Evolutionary conservation across 2,113 vertebrate genomes (phyloP).

Genomic region (Egretta garzetta): DNA sequence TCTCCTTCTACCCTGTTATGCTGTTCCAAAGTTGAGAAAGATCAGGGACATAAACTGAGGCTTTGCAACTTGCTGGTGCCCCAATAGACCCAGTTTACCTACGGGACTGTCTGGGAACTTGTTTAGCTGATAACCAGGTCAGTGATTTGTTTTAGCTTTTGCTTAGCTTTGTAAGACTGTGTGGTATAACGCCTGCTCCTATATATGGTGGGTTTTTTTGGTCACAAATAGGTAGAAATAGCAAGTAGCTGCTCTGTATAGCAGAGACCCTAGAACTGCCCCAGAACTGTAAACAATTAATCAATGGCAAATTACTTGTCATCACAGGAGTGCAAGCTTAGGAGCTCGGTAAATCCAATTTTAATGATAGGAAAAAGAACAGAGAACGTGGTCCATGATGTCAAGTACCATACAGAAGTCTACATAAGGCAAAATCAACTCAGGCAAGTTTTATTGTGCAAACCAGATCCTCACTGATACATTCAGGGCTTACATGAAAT

Average conservation of each 20-base stretch:
- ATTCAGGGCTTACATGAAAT: background rate
- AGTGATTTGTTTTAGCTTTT: background rate
- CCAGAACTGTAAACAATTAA: background rate
- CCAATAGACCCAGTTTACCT: background rate
- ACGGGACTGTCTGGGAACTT: background rate
- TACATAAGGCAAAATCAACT: background rate
- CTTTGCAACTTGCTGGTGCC: background rate
- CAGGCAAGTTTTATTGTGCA: background rate
- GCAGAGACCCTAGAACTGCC: background rate
- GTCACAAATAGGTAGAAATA: background rate
- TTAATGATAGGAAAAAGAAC: background rate
- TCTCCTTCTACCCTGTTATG: background rate
- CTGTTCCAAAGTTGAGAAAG: background rate
- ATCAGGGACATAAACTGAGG: background rate
- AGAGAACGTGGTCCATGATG: background rate
- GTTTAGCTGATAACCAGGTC: background rate
- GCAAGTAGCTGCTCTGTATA: background rate
- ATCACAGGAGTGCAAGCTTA: background rate
- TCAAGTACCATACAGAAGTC: background rate
- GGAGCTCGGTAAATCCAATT: background rate
- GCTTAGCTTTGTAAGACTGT: background rate
- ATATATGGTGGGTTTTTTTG: background rate
- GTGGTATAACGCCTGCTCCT: background rate
- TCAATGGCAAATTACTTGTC: background rate
- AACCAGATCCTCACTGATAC: background rate